Evolutionary conservation across 2,797 vertebrate species (phyloP), one percentile per base, ranked within the genome.

Genomic region (Adelosebastes latens): DNA sequence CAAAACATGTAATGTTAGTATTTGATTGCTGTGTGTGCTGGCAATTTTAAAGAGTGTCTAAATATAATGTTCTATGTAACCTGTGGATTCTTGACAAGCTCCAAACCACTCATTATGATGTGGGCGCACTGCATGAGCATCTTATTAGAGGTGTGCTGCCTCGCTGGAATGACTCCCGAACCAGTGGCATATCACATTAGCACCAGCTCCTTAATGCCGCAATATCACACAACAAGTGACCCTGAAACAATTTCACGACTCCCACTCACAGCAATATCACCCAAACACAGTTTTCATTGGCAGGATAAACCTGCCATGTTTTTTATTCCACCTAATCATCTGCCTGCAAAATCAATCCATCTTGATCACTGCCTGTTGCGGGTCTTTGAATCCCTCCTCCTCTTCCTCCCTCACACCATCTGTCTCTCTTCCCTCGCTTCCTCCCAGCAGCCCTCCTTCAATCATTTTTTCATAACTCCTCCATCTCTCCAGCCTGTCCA

Each of bases 391-490:
- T 84, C 66, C 83, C 83, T 70, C 83, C 83, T 82, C 89, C 83
- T 77, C 79, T 60, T 58, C 84, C 85, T 87, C 84, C 82, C 76
- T 87, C 81, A 53, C 58, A 73, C 90, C 93, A 93, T 93, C 93
- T 94, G 93, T 89, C 91, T 90, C 88, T 87, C 80, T 82, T 80
- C 70, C 80, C 77, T 79, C 13, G 25, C 80, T 88, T 82, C 84
- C 80, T 91, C 87, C 81, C 75, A 83, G 79, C 83, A 90, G 80
- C 75, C 79, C 81, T 83, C 80, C 78, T 85, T 91, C 90, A 91
- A 93, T 93, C 88, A 92, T 93, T 94, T 93, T 93, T 90, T 89
- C 85, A 93, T 90, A 90, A 91, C 90, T 92, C 81, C 81, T 92
- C 85, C 84, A 82, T 91, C 80, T 83, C 83, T 89, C 71, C 22